Evolutionary conservation across 2,888 invertebrate species (phyloP), one percentile per base, ranked within the genome.

Genomic region (Lasioglossum vierecki): DNA sequence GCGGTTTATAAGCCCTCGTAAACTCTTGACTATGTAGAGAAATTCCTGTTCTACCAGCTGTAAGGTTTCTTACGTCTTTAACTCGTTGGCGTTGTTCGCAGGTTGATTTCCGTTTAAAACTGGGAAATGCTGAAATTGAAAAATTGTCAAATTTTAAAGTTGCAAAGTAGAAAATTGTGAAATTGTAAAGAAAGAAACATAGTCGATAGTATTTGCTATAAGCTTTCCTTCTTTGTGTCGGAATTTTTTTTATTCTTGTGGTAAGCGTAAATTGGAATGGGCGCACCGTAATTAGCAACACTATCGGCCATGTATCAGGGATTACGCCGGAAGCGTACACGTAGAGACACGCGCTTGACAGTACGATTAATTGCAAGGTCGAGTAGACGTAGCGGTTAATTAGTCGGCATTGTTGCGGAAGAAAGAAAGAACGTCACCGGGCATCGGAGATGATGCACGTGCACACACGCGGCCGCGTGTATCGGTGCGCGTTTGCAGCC

Each of bases 281-380:
- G 30, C 26, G 26, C 44, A 0, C 13, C 66, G 46, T 80, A 80
- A 85, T 85, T 66, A 44, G 71, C 72, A 57, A 63, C 35, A 35
- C 35, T 84, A 77, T 79, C 39, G 41, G 5, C 35, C 75, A 53
- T 68, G n/a, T 79, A 75, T 73, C 71, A 46, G 49, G 73, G 78
- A 87, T 82, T 72, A 75, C 53, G 79, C 63, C 72, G 72, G 63
- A 85, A 79, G 76, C 76, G 30, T 39, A 73, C 53, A 66, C 79
- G 79, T 60, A 60, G 71, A 72, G 53, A 53, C 75, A 63, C 63
- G 70, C 73, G 73, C 73, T 74, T 82, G 73, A 77, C 76, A 68
- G 71, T 71, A 71, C 66, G 81, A 87, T 89, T 81, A 89, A 83
- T 72, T 76, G 80, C 85, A 79, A 88, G 91, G 89, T 86, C 87